Evolutionary conservation across 2,113 vertebrate species (phyloP), one percentile per base, ranked within the genome.

Genomic region (Capra hircus): DNA sequence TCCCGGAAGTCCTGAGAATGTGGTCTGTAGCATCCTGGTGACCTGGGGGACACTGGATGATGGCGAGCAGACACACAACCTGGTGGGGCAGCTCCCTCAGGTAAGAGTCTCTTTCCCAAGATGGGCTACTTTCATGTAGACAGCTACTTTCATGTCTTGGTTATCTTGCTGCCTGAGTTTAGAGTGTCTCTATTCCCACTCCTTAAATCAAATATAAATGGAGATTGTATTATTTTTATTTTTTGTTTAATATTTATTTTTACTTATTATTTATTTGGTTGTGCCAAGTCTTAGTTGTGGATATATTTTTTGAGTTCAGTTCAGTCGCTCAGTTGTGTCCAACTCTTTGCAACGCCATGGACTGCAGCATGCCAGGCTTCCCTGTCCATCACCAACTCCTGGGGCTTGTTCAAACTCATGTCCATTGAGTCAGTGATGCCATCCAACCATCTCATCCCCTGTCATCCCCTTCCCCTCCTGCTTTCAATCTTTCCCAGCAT

Each of bases 51-150:
- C 23, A 23, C 81, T 23, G 23, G 55, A 71, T n/a, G 67, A 53
- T 71, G 92, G 45, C 52, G 15, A 81, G 27, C 59, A 60, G 43
- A 25, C 67, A 40, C 80, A 21, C 7, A 28, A 53, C 50, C 19
- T 43, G 27, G 40, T 77, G 17, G 84, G 16, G 2, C 74, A 59
- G 23, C 15, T 85, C 50, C 36, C 25, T 89, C 60, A 71, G 78
- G 78, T 71, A 91, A 93, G 50, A 25, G 11, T 19, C 45, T 60
- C 57, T 94, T 88, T 95, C 28, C 81, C 62, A 82, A 43, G 71
- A 21, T 43, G 92, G 71, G 45, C 27, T 74, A 40, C 71, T 88
- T 60, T 60, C 59, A 60, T 3, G 59, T 6, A 14, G 27, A 30
- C 19, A 21, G 33, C 59, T 71, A 40, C 15, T 36, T 33, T 30